Conservation (phyloP, 2,797 vertebrate genomes). For the Anguilla anguilla region DNA sequence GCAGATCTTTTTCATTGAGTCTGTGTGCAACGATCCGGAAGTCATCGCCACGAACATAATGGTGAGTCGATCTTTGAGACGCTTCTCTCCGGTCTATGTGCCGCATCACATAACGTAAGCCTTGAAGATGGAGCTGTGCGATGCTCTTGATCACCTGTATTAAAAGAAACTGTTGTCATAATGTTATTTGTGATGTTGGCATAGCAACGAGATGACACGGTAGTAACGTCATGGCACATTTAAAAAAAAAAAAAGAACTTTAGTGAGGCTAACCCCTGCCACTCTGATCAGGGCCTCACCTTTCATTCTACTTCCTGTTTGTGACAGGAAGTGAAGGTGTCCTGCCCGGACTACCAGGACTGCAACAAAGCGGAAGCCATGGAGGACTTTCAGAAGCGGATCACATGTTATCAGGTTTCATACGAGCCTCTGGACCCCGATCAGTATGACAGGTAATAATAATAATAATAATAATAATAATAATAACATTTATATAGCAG, state of each 20-base stretch:
- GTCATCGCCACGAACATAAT: constrained; percentile 92
- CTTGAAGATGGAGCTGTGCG: not conserved
- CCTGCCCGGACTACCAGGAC: constrained; percentile 92
- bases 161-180: not conserved
- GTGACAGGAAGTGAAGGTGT: constrained; percentile 92
- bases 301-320: constrained; percentile 36
- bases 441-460: constrained; percentile 78
- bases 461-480: not conserved
- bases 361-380: constrained; percentile 90
- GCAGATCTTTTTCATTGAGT: constrained; percentile 94
- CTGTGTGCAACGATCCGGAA: constrained; percentile 86
- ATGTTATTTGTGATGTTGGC: not conserved
- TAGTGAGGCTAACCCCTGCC: not conserved
- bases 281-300: not conserved
- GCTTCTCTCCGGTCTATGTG: not conserved
- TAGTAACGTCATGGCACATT: not conserved
- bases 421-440: constrained; percentile 95
- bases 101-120: not conserved
- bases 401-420: constrained; percentile 89
- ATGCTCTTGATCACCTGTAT: not conserved
- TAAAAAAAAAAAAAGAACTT: too few relatives aligned
- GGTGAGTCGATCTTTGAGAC: constrained; percentile 73
- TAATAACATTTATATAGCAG: too few relatives aligned
- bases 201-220: too few relatives aligned
- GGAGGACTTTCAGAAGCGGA: constrained; percentile 95